A percentile compares a stretch with the other conserved stretches of the same genome.
Evolutionary conservation across 2,113 vertebrate genomes (phyloP).

Genomic region (Amia ocellicauda): DNA sequence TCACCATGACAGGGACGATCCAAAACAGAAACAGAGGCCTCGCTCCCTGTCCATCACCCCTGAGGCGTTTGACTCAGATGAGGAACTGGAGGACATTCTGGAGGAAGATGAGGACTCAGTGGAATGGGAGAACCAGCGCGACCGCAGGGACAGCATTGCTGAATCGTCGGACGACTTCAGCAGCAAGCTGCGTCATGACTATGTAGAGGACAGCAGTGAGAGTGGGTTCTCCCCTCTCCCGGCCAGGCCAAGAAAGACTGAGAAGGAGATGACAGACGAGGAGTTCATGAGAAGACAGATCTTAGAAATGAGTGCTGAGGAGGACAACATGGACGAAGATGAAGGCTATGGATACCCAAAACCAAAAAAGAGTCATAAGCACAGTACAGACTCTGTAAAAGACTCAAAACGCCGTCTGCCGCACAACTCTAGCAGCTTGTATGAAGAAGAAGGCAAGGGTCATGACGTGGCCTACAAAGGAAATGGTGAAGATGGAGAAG

Average conservation of each 20-base stretch:
- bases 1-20: conserved; percentile 59
- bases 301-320: conserved; percentile 96
- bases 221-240: conserved; percentile 86
- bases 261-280: conserved; percentile 79
- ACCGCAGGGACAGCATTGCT: conserved; percentile 63
- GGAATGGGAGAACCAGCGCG: conserved; percentile 78
- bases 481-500: conserved; percentile 64
- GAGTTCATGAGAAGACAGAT: conserved; percentile 96
- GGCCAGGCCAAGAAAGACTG: conserved; percentile 67
- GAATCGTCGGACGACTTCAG: conserved; percentile 92
- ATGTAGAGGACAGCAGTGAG: conserved; percentile 94
- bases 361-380: conserved; percentile 73
- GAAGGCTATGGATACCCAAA: conserved; percentile 63
- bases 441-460: conserved; percentile 78
- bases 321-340: conserved; percentile 85
- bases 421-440: conserved; percentile 76
- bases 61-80: conserved; percentile 83
- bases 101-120: conserved; percentile 84
- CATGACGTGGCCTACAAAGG: conserved; percentile 58
- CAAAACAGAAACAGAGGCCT: conserved; percentile 79
- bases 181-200: conserved; percentile 91
- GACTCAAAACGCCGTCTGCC: conserved; percentile 78
- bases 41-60: conserved; percentile 87
- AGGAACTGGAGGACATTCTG: conserved; percentile 86
- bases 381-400: conserved; percentile 74